A percentile compares a stretch with the other conserved stretches of the same genome.
phyloP scores from a whole-genome alignment of 2,797 vertebrate species.

The Mallotus villosus region DNA sequence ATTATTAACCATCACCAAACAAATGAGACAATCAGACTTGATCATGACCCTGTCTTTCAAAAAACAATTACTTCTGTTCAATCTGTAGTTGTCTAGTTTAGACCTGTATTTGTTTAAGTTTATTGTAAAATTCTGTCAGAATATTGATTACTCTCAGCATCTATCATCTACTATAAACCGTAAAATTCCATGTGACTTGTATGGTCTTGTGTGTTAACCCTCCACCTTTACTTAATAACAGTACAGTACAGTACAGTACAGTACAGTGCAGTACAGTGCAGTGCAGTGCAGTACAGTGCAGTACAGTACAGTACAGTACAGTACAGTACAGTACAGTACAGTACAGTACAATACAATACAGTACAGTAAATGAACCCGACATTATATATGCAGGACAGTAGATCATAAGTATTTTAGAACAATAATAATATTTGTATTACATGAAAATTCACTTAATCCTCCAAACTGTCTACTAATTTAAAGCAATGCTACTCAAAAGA shows the following conservation, averaged over 20 bases:
- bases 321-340: neutral
- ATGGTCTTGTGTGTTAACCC: conserved; percentile 2
- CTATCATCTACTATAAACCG: too few species aligned
- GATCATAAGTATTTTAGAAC: neutral
- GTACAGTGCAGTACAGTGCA: too few species aligned
- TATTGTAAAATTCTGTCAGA: too few species aligned
- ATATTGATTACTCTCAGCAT: too few species aligned
- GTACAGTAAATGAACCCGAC: neutral
- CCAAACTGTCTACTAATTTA: conserved; percentile 1
- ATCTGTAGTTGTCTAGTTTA: too few species aligned
- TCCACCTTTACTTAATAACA: neutral
- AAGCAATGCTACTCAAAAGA: conserved; percentile 30
- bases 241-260: too few species aligned
- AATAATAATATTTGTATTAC: neutral
- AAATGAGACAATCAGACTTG: neutral
- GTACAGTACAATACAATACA: neutral
- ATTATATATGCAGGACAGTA: neutral
- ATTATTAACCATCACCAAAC: neutral
- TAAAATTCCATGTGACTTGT: neutral
- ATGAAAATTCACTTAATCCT: neutral
- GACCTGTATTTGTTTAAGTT: too few species aligned
- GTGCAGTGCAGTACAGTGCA: neutral
- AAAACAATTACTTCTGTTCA: too few species aligned
- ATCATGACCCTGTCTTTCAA: neutral
- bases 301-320: neutral